Evolutionary conservation across 2,888 invertebrate species (phyloP).

Genomic region (Himalopsyche japonica): DNA sequence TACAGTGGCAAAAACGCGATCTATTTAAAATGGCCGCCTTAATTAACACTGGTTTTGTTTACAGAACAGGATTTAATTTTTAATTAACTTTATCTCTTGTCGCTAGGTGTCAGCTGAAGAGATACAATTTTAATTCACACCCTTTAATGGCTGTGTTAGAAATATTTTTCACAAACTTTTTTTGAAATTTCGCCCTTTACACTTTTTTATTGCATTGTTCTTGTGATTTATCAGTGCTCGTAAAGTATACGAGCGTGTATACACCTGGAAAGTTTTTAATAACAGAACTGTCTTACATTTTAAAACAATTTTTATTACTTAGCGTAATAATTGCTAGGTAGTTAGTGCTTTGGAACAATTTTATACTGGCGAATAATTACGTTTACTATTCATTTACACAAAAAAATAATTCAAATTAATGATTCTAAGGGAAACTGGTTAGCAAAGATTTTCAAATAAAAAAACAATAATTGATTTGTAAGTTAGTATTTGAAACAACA

Average conservation of each 20-base stretch:
- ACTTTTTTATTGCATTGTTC: conserved; percentile 3
- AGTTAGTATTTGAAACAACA: no score
- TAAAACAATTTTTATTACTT: conserved; percentile 1
- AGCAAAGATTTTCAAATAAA: no score
- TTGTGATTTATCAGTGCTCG: background rate
- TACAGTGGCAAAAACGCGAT: background rate
- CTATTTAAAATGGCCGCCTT: conserved; percentile 8
- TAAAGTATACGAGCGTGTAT: background rate
- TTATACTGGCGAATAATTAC: no score
- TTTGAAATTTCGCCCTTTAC: background rate
- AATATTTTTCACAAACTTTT: conserved; percentile 4
- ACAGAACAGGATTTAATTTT: conserved; percentile 15
- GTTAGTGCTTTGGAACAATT: background rate
- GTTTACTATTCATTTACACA: no score
- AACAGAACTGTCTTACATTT: background rate
- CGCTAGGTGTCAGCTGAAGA: conserved; percentile 20
- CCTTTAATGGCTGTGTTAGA: conserved; percentile 11
- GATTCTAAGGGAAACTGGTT: no score
- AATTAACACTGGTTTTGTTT: conserved; percentile 18
- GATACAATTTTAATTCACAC: conserved; percentile 11
- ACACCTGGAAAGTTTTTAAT: background rate
- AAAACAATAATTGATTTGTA: no score
- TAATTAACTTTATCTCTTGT: conserved; percentile 24
- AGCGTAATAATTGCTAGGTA: background rate
- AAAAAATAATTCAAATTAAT: no score